Percentiles rank a stretch among this genome's conserved stretches.
These are phyloP conservation scores for Grallaria varia DNA, from an alignment of 2,113 vertebrate genomes.

Conservation along the genomic window DNA sequence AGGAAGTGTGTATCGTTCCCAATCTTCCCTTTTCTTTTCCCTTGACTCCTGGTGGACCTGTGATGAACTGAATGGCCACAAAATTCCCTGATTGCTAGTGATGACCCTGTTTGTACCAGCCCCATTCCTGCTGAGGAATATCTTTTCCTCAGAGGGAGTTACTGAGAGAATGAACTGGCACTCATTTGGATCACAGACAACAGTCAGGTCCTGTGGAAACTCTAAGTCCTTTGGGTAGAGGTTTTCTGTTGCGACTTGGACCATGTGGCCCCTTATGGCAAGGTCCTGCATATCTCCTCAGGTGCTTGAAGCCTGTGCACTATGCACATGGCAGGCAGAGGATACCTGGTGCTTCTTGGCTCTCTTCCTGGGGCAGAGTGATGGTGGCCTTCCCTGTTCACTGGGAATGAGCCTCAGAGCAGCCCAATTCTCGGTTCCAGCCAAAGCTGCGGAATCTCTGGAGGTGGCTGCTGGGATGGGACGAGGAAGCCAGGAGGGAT, in stretches of 20 bases:
- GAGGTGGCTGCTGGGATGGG: background rate
- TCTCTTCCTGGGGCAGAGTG: background rate
- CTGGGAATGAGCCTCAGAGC: background rate
- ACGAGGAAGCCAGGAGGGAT: background rate
- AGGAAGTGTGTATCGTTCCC: background rate
- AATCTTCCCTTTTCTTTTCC: background rate
- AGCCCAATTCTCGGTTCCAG: background rate
- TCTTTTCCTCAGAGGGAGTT: background rate
- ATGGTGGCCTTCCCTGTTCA: background rate
- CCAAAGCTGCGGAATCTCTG: background rate
- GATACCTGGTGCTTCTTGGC: background rate
- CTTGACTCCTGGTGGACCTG: background rate
- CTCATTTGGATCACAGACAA: background rate
- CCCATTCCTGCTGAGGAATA: background rate
- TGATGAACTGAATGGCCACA: background rate
- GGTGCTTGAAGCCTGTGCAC: accelerated
- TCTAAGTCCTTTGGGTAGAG: background rate
- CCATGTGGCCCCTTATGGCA: background rate
- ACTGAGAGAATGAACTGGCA: background rate
- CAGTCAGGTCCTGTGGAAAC: background rate
- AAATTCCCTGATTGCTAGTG: background rate
- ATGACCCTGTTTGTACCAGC: background rate
- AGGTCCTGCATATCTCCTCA: background rate
- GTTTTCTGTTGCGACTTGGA: background rate
- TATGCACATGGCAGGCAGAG: background rate